A percentile compares a stretch with the other conserved stretches of the same genome.
phyloP scores from a whole-genome alignment of 2,113 vertebrate genomes.

The Marmota monax region DNA sequence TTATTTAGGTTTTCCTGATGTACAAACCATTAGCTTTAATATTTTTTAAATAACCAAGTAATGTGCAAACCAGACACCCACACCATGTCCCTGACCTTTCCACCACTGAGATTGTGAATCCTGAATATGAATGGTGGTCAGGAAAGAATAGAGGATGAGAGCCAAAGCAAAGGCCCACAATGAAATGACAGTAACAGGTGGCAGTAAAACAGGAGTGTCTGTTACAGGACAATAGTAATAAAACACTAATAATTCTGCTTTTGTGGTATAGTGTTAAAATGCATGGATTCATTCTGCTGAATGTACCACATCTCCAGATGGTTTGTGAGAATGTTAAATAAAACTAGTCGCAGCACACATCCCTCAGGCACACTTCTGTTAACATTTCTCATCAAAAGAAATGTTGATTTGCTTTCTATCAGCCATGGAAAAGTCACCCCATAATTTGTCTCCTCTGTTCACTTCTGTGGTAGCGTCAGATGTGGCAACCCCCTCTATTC shows the following conservation, averaged over 20 bases:
- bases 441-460: not conserved
- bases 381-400: slow-evolving; percentile 66
- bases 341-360: slow-evolving; percentile 48
- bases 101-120: not conserved
- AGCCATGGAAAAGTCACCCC: slow-evolving; percentile 21
- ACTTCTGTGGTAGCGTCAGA: not conserved
- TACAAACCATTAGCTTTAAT: not conserved
- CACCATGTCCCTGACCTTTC: not conserved
- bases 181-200: not conserved
- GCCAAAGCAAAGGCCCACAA: not conserved
- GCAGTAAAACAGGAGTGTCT: not conserved
- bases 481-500: not conserved
- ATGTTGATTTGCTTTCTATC: slow-evolving; percentile 45
- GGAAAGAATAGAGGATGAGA: not conserved
- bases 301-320: slow-evolving; percentile 63
- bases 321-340: slow-evolving; percentile 67
- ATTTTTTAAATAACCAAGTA: not conserved
- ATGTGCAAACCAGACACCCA: not conserved
- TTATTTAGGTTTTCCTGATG: not conserved
- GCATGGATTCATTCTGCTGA: slow-evolving; percentile 41
- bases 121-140: not conserved
- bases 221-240: slow-evolving; percentile 12
- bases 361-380: slow-evolving; percentile 58
- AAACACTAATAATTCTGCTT: slow-evolving; percentile 17
- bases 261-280: slow-evolving; percentile 46